Percentiles rank a stretch among this genome's conserved stretches.
Conservation (phyloP, 2,888 invertebrate genomes). For the Copidosoma aretas region DNA sequence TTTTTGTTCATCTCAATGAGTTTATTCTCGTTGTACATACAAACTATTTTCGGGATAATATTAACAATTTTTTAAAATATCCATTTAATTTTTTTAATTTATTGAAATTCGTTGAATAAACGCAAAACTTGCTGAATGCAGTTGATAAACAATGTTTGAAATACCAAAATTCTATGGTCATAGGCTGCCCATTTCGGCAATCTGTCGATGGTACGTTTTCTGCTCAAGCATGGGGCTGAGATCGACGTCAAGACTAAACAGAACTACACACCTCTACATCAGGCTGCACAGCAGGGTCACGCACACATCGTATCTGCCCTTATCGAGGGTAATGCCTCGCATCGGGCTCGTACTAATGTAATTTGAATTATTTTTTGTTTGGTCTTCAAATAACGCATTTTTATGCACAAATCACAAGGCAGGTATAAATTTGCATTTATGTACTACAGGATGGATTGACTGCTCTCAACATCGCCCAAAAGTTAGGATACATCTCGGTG, state of each 20-base stretch:
- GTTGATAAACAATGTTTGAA: too few relatives aligned
- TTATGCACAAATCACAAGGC: too few relatives aligned
- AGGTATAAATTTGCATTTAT: not conserved
- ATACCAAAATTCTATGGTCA: too few relatives aligned
- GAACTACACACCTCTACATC: slow-evolving; percentile 91
- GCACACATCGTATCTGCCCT: slow-evolving; percentile 91
- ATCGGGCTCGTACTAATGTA: slow-evolving; percentile 93
- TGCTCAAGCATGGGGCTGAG: slow-evolving; percentile 88
- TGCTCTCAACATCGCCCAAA: slow-evolving; percentile 93
- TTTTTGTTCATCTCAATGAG: too few relatives aligned
- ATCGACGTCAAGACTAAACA: slow-evolving; percentile 78
- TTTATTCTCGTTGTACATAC: too few relatives aligned
- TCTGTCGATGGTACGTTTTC: slow-evolving; percentile 86
- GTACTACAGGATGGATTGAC: slow-evolving; percentile 88
- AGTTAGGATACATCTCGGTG: slow-evolving; percentile 96
- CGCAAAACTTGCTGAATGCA: too few relatives aligned
- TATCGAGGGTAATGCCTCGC: slow-evolving; percentile 91
- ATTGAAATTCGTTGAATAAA: too few relatives aligned
- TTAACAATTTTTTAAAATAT: too few relatives aligned
- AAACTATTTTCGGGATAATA: too few relatives aligned
- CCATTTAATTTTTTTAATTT: too few relatives aligned
- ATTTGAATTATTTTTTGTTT: slow-evolving; percentile 47
- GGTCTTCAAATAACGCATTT: not conserved
- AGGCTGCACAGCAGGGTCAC: slow-evolving; percentile 98
- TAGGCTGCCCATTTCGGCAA: slow-evolving; percentile 94